Evolutionary conservation across 2,113 vertebrate genomes (phyloP).

Genomic region (Muntiacus reevesi): DNA sequence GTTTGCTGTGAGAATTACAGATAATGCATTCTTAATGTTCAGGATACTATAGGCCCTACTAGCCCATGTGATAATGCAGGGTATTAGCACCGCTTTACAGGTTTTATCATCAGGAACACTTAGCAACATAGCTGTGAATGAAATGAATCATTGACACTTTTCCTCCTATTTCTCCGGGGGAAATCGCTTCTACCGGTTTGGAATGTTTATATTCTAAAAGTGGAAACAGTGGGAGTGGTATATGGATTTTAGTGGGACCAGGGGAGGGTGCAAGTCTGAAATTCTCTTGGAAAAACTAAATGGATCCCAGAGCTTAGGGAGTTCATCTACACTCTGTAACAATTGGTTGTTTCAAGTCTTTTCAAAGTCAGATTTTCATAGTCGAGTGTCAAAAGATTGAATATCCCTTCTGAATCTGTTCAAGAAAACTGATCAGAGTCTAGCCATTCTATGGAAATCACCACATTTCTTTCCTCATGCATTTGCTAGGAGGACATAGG

Average conservation of each 20-base stretch:
- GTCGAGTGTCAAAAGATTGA: not conserved
- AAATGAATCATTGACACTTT: not conserved
- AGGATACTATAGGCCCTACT: too few relatives aligned
- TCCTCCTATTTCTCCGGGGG: not conserved
- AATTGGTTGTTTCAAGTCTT: not conserved
- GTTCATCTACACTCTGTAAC: not conserved
- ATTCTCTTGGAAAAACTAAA: not conserved
- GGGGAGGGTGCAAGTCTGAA: not conserved
- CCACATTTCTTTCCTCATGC: not conserved
- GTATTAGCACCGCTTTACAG: not conserved
- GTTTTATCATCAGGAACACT: not conserved
- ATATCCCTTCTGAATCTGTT: not conserved
- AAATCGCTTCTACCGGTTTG: not conserved
- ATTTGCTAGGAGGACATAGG: not conserved
- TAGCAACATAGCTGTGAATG: not conserved
- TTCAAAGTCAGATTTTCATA: not conserved
- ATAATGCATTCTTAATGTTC: not conserved
- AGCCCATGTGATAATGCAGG: not conserved
- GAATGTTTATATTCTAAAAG: conserved; percentile 8
- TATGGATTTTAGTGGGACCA: not conserved
- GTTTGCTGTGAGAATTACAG: not conserved
- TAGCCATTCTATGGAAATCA: not conserved
- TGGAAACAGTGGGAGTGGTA: not conserved
- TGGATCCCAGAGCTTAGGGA: not conserved
- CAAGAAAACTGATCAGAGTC: not conserved